These are phyloP conservation scores for Micropterix aruncella DNA, from an alignment of 2,888 invertebrate genomes.

Conservation along the genomic window DNA sequence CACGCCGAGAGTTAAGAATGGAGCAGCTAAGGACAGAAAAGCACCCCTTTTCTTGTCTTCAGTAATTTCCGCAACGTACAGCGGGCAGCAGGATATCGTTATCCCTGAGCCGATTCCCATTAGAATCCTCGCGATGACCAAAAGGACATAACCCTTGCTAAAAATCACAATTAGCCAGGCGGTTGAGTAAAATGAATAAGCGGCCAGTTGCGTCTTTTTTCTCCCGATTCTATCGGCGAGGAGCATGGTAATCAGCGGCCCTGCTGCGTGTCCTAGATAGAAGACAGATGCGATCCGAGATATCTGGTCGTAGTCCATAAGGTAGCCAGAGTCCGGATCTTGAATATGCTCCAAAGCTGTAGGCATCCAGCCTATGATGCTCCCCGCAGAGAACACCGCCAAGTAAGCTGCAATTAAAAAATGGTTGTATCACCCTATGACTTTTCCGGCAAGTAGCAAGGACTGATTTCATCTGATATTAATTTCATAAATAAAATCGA, in stretches of 20 bases:
- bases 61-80: slow-evolving; percentile 13
- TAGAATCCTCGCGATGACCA: slow-evolving; percentile 18
- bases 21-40: too few relatives aligned
- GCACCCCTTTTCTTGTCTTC: slow-evolving; percentile 12
- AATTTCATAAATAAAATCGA: too few relatives aligned
- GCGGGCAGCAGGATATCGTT: slow-evolving; percentile 10
- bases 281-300: slow-evolving; percentile 24
- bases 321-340: slow-evolving; percentile 17
- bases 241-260: slow-evolving; percentile 8
- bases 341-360: slow-evolving; percentile 21
- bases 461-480: too few relatives aligned
- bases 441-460: too few relatives aligned
- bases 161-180: slow-evolving; percentile 10
- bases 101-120: slow-evolving; percentile 11
- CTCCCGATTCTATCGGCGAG: slow-evolving; percentile 9
- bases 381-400: slow-evolving; percentile 15
- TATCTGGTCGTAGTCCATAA: slow-evolving; percentile 19
- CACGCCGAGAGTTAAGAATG: slow-evolving; percentile 10
- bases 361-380: slow-evolving; percentile 25
- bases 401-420: slow-evolving; percentile 10
- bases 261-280: slow-evolving; percentile 9
- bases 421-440: too few relatives aligned
- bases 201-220: slow-evolving; percentile 9
- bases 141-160: slow-evolving; percentile 14
- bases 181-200: slow-evolving; percentile 8